Base-by-base conservation (phyloP, 2,113 vertebrate genomes). In the Heteronetta atricapilla region DNA sequence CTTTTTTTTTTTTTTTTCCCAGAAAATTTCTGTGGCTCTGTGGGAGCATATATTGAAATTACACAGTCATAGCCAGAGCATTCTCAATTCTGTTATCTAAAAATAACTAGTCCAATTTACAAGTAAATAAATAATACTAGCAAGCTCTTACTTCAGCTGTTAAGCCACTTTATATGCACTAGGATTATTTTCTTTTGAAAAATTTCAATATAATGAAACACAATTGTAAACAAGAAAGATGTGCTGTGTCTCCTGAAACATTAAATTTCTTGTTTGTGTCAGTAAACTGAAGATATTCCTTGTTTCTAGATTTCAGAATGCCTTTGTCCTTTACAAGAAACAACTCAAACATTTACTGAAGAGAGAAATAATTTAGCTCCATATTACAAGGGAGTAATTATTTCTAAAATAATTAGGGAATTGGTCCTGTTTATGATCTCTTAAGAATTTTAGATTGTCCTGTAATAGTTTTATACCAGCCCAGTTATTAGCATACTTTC, bases 201-300 rank as follows among this genome's bases (percentile, higher is more conserved):
- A 38, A 44, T 25, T 46, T 50, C 40, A 75, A 31, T 28, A 55
- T 7, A 42, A 25, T 23, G 25, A 83, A 83, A 78, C 1, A 1
- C 40, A 92, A 40, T 6, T 33, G 12, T 50, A 78, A 78, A 40
- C n/a, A 91, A 52, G 8, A 79, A n/a, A 56, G 28, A 38, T 21
- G 26, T 6, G 3, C 5, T 11, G 7, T 2, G 0, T 42, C 14
- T 33, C 44, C n/a, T 42, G 55, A 50, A 68, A 10, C 3, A 3
- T 84, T 74, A 56, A 68, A 29, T 10, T 58, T 84, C 11, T 4
- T 14, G 46, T 67, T 67, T 42, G 5, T 62, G 34, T 74, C 6
- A 2, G 22, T 44, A 75, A 68, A 68, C 0, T 68, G 60, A 80
- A 80, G 13, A 26, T 21, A 60, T 6, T 81, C 85, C 10, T 81